Conservation (phyloP, 2,113 vertebrate species). For the Heloderma charlesbogerti region DNA sequence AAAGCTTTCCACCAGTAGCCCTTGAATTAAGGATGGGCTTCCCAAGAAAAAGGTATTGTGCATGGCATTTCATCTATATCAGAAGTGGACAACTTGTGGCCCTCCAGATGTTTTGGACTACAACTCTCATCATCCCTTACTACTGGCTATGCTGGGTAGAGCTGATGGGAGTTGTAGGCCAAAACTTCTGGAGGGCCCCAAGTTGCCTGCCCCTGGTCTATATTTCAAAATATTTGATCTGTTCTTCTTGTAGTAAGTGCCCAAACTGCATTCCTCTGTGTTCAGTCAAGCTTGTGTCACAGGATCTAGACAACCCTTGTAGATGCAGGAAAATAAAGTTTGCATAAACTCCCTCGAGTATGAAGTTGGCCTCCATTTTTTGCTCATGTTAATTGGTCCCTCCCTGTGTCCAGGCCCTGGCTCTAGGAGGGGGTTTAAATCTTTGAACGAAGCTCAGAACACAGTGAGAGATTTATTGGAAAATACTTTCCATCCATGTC, state of each 20-base stretch:
- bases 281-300: not conserved
- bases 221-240: not conserved
- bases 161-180: too few relatives aligned
- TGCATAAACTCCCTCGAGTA: not conserved
- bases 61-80: not conserved
- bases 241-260: not conserved
- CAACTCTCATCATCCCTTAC: too few relatives aligned
- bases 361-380: not conserved
- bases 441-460: not conserved
- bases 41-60: not conserved
- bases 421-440: not conserved
- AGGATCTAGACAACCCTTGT: not conserved
- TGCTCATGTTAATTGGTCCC: not conserved
- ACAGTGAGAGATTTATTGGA: slow-evolving; percentile 23
- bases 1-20: not conserved
- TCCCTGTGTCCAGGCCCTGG: not conserved
- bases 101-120: too few relatives aligned
- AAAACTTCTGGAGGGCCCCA: too few relatives aligned
- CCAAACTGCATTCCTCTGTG: not conserved
- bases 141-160: too few relatives aligned
- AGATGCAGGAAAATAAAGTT: not conserved
- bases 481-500: not conserved
- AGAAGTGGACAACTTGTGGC: too few relatives aligned
- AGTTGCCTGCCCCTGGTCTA: too few relatives aligned
- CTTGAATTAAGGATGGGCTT: not conserved